These are phyloP conservation scores for Stegastes partitus DNA, from an alignment of 2,113 vertebrate genomes.

Conservation along the genomic window DNA sequence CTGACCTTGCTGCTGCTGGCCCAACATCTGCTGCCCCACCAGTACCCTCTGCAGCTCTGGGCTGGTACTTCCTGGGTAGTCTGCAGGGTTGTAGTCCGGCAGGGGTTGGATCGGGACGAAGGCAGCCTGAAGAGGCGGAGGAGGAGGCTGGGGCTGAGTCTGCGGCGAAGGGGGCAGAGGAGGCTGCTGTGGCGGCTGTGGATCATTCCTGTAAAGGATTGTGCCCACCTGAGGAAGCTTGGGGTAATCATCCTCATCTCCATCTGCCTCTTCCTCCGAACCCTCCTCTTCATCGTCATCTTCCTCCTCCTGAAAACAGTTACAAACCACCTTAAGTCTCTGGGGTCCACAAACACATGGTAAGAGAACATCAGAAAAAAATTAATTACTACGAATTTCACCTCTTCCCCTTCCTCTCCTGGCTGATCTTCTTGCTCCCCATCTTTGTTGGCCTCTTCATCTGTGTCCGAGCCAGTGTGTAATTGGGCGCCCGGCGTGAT, in stretches of 20 bases:
- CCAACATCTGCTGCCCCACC: constrained; percentile 90
- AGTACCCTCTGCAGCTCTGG: constrained; percentile 95
- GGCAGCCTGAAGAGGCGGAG: constrained; percentile 86
- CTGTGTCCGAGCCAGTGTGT: constrained; percentile 89
- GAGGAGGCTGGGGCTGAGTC: constrained; percentile 80
- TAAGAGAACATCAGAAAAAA: not conserved
- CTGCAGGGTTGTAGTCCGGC: constrained; percentile 92
- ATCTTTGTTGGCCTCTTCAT: constrained; percentile 85
- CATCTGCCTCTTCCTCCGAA: constrained; percentile 90
- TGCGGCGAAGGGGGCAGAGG: constrained; percentile 82
- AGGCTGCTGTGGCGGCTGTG: constrained; percentile 81
- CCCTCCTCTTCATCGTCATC: constrained; percentile 90
- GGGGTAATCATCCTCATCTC: constrained; percentile 91
- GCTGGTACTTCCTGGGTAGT: constrained; percentile 91
- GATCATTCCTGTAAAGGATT: constrained; percentile 89
- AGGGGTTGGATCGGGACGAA: constrained; percentile 95
- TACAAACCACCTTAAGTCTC: not conserved
- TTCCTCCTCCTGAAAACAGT: constrained; percentile 72
- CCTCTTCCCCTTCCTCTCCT: constrained; percentile 72
- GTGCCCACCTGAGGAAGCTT: constrained; percentile 94
- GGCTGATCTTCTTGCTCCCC: constrained; percentile 70
- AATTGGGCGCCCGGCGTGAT: constrained; percentile 54
- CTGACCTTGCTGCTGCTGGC: constrained; percentile 71
- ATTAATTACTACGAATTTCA: not conserved
- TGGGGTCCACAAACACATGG: not conserved